Base-by-base conservation (phyloP, 2,113 vertebrate species). In the Synchiropus splendidus region DNA sequence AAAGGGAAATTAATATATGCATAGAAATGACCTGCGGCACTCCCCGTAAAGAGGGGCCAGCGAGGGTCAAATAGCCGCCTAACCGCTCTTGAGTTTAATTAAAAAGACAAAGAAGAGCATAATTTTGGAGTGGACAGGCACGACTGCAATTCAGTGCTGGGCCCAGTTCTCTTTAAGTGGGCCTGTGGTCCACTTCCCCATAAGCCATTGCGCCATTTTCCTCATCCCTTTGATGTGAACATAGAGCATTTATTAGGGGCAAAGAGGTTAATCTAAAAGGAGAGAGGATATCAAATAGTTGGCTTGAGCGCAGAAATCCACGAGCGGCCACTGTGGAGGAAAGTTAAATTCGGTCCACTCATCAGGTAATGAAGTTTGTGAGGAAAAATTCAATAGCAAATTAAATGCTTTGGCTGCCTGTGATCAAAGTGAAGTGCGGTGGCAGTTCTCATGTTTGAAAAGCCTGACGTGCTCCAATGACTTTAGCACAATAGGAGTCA, bases 51-150 rank as follows among this genome's bases (percentile, higher is more conserved):
- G 75, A 77, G 61, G 48, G 66, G 67, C 37, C 61, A 57, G 17
- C 44, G 74, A 73, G 78, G 82, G 80, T 87, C 81, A 82, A 79
- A 78, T 50, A 69, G 72, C 75, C 79, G 79, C 64, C 67, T 71
- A 83, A 83, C 72, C 69, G 67, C 48, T 58, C 72, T 69, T 39
- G 48, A 69, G 72, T 85, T 83, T 83, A 84, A 86, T 85, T 86
- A 83, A 84, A 85, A 81, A 85, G 74, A 85, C 81, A 84, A 84
- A 81, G 78, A 72, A 30, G 56, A 60, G 61, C 61, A 62, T 67
- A 54, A 72, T 78, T 75, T 77, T 18, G 12, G 54, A 45, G 54
- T 63, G 68, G 62, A 69, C 61, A 46, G 58, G 37, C 51, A 58
- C 58, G 64, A 75, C 70, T 70, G 70, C 60, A 39, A 56, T 53